phyloP scores from a whole-genome alignment of 2,888 invertebrate species.

The Athripsodes cinereus region DNA sequence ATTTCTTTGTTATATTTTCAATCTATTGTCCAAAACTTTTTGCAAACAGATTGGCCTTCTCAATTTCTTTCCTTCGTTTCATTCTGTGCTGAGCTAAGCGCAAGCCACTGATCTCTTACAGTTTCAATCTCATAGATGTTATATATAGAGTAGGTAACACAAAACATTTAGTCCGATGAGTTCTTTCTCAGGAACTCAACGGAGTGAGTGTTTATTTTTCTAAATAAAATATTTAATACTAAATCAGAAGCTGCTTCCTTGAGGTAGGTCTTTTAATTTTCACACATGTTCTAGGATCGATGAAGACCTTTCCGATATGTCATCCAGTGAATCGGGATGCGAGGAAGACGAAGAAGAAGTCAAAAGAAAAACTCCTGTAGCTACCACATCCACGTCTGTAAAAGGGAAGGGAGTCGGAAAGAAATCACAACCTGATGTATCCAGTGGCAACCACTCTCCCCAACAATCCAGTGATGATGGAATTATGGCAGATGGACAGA shows the following conservation, averaged over 20 bases:
- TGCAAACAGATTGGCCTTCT: background rate
- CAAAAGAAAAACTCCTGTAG: background rate
- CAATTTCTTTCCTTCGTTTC: too few relatives aligned
- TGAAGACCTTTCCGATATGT: constrained; percentile 46
- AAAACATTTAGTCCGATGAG: too few relatives aligned
- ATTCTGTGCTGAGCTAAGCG: too few relatives aligned
- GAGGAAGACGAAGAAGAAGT: constrained; percentile 33
- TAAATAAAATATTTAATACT: too few relatives aligned
- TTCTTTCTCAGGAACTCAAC: too few relatives aligned
- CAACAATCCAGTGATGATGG: background rate
- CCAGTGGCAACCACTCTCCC: background rate
- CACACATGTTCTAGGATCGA: constrained; percentile 50
- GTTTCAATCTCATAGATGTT: too few relatives aligned
- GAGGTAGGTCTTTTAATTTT: too few relatives aligned
- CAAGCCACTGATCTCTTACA: too few relatives aligned
- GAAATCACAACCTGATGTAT: constrained; percentile 5
- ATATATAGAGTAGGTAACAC: too few relatives aligned
- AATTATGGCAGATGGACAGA: background rate
- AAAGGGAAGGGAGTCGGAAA: constrained; percentile 21
- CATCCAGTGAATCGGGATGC: constrained; percentile 30
- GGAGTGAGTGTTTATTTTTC: too few relatives aligned
- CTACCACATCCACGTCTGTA: background rate
- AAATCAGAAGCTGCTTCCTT: too few relatives aligned
- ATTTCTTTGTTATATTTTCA: background rate
- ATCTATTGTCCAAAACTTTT: background rate